These are phyloP conservation scores for Balanococcus diminutus DNA, from an alignment of 2,888 invertebrate species.

Conservation along the genomic window DNA sequence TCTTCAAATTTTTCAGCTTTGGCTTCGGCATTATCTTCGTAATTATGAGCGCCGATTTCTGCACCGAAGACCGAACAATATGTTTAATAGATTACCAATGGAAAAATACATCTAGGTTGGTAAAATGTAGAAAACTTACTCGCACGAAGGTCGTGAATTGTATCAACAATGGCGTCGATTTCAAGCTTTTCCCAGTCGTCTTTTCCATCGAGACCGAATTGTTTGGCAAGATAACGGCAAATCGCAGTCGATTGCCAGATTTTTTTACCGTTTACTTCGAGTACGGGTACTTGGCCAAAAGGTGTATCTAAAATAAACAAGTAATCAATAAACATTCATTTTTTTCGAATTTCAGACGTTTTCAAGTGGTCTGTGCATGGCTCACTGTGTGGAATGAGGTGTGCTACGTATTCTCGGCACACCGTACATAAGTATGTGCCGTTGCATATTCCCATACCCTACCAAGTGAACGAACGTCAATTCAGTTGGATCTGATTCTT, in stretches of 20 bases:
- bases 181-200: constrained; percentile 68
- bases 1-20: constrained; percentile 65
- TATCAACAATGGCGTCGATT: constrained; percentile 70
- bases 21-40: constrained; percentile 65
- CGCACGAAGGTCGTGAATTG: constrained; percentile 65
- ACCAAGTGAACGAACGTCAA: too few species aligned
- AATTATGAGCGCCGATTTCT: constrained; percentile 64
- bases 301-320: constrained; percentile 67
- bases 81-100: too few species aligned
- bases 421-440: too few species aligned
- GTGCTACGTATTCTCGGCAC: too few species aligned
- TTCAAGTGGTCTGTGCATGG: too few species aligned
- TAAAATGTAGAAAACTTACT: constrained; percentile 30
- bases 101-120: neutral
- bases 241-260: constrained; percentile 69
- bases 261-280: constrained; percentile 70
- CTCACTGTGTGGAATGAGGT: too few species aligned
- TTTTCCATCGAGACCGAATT: constrained; percentile 67
- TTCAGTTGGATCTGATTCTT: too few species aligned
- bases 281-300: constrained; percentile 69
- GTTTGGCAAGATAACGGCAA: constrained; percentile 69
- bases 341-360: too few species aligned
- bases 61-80: constrained; percentile 6
- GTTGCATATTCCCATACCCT: too few species aligned
- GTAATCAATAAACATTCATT: too few species aligned